Conservation (phyloP, 2,888 invertebrate species). For the Nomada ferruginata region DNA sequence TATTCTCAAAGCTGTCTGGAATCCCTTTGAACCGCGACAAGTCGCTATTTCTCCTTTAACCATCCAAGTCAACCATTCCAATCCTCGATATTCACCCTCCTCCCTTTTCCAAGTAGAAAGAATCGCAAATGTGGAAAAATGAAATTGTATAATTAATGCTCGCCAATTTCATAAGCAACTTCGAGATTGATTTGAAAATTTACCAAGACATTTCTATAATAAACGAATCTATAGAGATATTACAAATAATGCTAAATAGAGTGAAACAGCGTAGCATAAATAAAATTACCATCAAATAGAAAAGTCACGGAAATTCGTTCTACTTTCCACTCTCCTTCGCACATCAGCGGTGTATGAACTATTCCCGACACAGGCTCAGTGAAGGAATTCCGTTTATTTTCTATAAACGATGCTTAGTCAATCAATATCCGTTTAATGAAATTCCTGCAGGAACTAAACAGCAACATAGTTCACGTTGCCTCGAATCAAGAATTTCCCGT, state of each 20-base stretch:
- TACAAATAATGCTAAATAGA: too few species aligned
- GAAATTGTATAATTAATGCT: not conserved
- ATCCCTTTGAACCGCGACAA: conserved; percentile 49
- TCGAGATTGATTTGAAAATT: too few species aligned
- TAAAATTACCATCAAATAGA: too few species aligned
- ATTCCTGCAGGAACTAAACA: conserved; percentile 12
- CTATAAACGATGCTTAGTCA: not conserved
- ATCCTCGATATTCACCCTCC: not conserved
- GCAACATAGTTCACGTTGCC: conserved; percentile 7
- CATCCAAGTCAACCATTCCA: not conserved
- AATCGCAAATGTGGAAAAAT: not conserved
- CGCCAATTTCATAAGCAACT: too few species aligned
- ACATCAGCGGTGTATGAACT: too few species aligned
- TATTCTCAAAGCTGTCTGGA: conserved; percentile 42
- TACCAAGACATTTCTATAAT: too few species aligned
- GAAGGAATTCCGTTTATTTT: not conserved
- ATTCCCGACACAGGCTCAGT: too few species aligned
- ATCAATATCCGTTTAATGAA: conserved; percentile 27
- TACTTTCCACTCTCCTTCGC: too few species aligned
- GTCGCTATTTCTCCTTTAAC: not conserved
- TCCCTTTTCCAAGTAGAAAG: not conserved
- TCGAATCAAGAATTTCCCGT: too few species aligned
- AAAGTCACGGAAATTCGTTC: too few species aligned
- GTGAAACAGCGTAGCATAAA: too few species aligned
- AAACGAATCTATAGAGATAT: too few species aligned